phyloP scores from a whole-genome alignment of 2,888 invertebrate genomes.

The Pandemis corylana region DNA sequence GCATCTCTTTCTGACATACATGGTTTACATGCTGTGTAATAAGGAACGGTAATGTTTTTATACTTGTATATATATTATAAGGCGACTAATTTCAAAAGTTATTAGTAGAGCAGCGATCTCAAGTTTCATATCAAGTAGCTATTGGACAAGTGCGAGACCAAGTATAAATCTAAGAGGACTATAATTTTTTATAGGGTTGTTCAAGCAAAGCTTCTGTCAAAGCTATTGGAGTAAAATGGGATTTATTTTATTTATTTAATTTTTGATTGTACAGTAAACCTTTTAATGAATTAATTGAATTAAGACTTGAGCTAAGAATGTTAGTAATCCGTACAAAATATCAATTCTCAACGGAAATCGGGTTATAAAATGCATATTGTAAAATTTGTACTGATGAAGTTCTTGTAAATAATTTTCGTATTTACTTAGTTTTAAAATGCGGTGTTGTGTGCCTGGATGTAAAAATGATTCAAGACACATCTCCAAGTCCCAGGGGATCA shows the following conservation, averaged over 20 bases:
- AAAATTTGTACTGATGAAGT: background rate
- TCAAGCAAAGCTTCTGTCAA: constrained; percentile 38
- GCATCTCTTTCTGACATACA: constrained; percentile 15
- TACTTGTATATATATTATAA: constrained; percentile 20
- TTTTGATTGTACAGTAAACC: constrained; percentile 2
- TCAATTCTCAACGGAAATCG: background rate
- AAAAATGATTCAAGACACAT: constrained; percentile 69
- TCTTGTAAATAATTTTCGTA: constrained; percentile 14
- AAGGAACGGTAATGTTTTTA: constrained; percentile 24
- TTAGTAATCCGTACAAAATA: background rate
- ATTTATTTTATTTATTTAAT: constrained; percentile 25
- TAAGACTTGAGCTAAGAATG: background rate
- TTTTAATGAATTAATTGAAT: background rate
- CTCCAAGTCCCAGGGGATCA: constrained; percentile 70
- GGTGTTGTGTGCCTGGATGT: constrained; percentile 70
- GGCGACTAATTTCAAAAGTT: background rate
- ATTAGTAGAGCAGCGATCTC: background rate
- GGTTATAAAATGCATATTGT: background rate
- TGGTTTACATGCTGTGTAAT: background rate
- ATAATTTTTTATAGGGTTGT: background rate
- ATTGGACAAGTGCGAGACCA: background rate
- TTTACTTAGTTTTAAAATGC: constrained; percentile 57
- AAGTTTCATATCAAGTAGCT: background rate
- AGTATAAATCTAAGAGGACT: background rate
- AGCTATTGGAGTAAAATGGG: constrained; percentile 20